phyloP scores from a whole-genome alignment of 2,797 vertebrate species.

The Strix occidentalis region DNA sequence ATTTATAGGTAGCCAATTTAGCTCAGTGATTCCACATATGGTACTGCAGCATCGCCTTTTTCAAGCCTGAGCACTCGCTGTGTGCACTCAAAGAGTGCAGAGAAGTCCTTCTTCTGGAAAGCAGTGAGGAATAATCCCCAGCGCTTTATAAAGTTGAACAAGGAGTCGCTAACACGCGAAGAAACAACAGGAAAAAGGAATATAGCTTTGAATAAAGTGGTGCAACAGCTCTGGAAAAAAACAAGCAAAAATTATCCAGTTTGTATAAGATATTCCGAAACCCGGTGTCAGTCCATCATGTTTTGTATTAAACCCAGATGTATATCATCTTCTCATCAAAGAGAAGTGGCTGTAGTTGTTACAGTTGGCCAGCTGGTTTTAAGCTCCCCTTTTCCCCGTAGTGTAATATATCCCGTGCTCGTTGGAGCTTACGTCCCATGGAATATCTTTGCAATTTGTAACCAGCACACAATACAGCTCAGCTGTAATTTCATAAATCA shows the following conservation, averaged over 20 bases:
- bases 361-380: conserved; percentile 66
- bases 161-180: neutral
- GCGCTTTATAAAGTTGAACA: neutral
- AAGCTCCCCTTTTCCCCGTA: conserved; percentile 52
- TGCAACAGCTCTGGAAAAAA: conserved; percentile 2
- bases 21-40: neutral
- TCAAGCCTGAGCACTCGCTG: neutral
- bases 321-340: conserved; percentile 75
- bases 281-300: conserved; percentile 43
- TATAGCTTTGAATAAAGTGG: neutral
- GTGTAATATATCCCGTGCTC: conserved; percentile 48
- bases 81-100: rapidly evolving
- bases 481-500: conserved; percentile 54
- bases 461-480: neutral
- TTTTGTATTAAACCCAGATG: conserved; percentile 81
- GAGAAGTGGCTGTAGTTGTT: conserved; percentile 64
- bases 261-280: conserved; percentile 35
- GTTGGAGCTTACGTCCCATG: conserved; percentile 13
- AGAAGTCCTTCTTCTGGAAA: neutral
- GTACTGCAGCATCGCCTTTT: neutral
- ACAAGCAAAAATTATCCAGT: neutral
- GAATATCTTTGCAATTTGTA: conserved; percentile 45
- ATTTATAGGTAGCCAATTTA: conserved; percentile 30
- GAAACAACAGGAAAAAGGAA: neutral
- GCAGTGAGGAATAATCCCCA: neutral